Percentiles rank a stretch among this genome's conserved stretches.
Evolutionary conservation across 1,140 invertebrate species (phyloP).

Genomic region (Venturia canescens): DNA sequence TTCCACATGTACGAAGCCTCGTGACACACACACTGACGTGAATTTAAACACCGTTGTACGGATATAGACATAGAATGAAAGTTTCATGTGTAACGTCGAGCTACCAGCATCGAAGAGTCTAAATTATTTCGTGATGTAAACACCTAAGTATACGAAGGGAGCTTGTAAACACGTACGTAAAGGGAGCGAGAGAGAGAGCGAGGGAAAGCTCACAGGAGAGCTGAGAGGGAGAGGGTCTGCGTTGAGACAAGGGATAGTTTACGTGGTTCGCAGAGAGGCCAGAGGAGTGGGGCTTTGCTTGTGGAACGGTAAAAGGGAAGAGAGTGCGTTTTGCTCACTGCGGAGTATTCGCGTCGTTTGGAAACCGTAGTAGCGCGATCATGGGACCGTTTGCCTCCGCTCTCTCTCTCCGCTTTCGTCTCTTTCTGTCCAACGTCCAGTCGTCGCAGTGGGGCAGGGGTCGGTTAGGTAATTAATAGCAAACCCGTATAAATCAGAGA

Average conservation of each 20-base stretch:
- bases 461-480: conserved; percentile 75
- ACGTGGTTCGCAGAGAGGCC: background rate
- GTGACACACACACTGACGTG: conserved; percentile 1
- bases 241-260: conserved; percentile 38
- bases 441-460: conserved; percentile 19
- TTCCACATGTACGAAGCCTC: conserved; percentile 8
- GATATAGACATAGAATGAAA: background rate
- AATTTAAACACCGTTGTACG: background rate
- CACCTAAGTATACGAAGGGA: conserved; percentile 62
- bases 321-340: conserved; percentile 18
- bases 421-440: background rate
- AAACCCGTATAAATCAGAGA: conserved; percentile 77
- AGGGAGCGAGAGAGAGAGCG: conserved; percentile 42
- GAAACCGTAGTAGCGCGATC: background rate
- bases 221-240: background rate
- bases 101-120: conserved; percentile 41
- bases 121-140: conserved; percentile 69
- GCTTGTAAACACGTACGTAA: conserved; percentile 55
- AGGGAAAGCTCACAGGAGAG: conserved; percentile 27
- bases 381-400: background rate
- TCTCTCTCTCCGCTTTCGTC: background rate
- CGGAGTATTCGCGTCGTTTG: conserved; percentile 11
- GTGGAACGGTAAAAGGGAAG: background rate
- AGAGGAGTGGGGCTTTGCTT: background rate
- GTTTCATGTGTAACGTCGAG: background rate